Evolutionary conservation across 2,888 invertebrate species (phyloP), one percentile per base, ranked within the genome.

Genomic region (Syrista parreyssii): DNA sequence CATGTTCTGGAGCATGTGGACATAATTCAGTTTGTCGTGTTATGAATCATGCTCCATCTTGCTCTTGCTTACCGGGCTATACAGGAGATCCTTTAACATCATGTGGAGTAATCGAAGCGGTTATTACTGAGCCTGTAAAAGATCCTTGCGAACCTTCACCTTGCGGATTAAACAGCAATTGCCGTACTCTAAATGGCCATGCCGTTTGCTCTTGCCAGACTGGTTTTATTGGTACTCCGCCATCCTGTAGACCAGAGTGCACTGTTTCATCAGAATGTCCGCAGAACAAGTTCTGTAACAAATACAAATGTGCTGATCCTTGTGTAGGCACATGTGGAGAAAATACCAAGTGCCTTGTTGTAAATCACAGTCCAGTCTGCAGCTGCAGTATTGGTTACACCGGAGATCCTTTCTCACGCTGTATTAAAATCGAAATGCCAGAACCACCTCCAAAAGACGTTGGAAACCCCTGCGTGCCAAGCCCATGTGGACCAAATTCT

Each of bases 311-410:
- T 87, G 92, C 94, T 80, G 96, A 97, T 90, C 97, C 97, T 12
- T 97, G 97, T 88, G 95, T 95, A 32, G 96, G 96, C 82, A 95
- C 96, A 23, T 97, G 97, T 88, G 97, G 97, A 72, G 91, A 94
- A 74, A 96, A 97, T 87, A 96, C 97, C 55, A 94, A 95, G 82
- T 97, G 97, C 88, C 95, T 95, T 92, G 96, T 96, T 75, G 94
- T 96, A 76, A 96, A 97, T 85, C 97, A 97, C 89, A 96, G 96
- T 90, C 97, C 97, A 68, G 96, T 97, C 86, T 97, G 97, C 91
- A 96, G 95, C 88, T 97, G 97, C 88, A 94, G 95, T 79, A 93
- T 94, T 83, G 96, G 96, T 83, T 96, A 94, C 89, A 95, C 95
- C 68, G 97, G 97, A 79, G 96, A 97, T 94, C 96, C 97, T 73